phyloP scores from a whole-genome alignment of 2,888 invertebrate species.

The Alviniconcha strummeri region DNA sequence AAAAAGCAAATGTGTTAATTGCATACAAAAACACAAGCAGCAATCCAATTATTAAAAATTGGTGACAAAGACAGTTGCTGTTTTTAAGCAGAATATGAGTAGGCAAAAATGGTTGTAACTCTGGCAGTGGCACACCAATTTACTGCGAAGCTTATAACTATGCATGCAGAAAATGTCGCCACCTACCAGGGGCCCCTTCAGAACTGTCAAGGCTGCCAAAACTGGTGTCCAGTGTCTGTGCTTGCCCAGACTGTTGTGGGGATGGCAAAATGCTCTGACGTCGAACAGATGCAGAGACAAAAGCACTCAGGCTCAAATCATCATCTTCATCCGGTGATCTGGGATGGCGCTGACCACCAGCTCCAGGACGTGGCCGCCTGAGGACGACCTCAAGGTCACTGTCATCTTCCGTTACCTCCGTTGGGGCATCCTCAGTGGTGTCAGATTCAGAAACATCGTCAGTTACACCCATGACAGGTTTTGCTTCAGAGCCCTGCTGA shows the following conservation, averaged over 20 bases:
- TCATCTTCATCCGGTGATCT: conserved; percentile 79
- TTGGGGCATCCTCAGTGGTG: conserved; percentile 28
- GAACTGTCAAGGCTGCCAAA: conserved; percentile 38
- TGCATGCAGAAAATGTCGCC: neutral
- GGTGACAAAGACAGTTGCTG: too few species aligned
- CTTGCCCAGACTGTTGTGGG: conserved; percentile 13
- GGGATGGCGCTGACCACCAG: conserved; percentile 81
- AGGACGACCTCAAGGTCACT: conserved; percentile 24
- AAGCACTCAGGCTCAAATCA: conserved; percentile 65
- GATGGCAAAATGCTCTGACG: conserved; percentile 58
- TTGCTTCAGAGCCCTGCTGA: neutral
- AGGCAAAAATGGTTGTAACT: too few species aligned
- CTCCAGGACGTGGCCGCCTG: conserved; percentile 2
- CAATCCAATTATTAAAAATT: too few species aligned
- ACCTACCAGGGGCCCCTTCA: conserved; percentile 6
- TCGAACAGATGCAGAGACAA: conserved; percentile 63
- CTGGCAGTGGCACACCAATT: too few species aligned
- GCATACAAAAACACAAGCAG: too few species aligned
- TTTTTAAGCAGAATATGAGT: too few species aligned
- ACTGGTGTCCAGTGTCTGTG: conserved; percentile 34
- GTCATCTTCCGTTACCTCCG: conserved; percentile 16
- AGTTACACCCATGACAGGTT: neutral
- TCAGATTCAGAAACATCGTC: conserved; percentile 12
- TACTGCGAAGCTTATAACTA: too few species aligned
- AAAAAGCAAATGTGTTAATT: too few species aligned